These are phyloP conservation scores for Carposina sasakii DNA, from an alignment of 1,140 invertebrate species.

Conservation along the genomic window DNA sequence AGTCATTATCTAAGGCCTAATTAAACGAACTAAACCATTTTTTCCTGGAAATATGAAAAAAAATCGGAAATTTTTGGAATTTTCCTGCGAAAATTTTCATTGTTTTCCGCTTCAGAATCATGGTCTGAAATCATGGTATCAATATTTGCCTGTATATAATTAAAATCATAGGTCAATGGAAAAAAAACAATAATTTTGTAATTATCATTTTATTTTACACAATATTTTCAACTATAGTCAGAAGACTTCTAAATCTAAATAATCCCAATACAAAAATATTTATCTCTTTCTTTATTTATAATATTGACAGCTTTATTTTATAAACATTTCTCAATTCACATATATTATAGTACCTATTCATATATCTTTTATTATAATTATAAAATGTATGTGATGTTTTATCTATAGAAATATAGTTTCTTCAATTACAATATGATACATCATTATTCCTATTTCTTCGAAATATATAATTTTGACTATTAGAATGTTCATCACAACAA, in stretches of 20 bases:
- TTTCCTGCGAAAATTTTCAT: no score
- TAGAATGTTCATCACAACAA: conserved; percentile 50
- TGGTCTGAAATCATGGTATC: no score
- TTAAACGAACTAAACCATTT: no score
- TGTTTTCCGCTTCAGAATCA: no score
- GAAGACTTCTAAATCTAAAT: conserved; percentile 55
- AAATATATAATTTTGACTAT: conserved; percentile 32
- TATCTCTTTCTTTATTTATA: conserved; percentile 48
- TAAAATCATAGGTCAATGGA: no score
- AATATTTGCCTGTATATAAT: no score
- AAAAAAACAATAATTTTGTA: conserved; percentile 29
- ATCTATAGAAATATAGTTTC: conserved; percentile 29
- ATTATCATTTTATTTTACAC: conserved; percentile 54
- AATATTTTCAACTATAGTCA: conserved; percentile 61
- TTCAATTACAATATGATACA: conserved; percentile 20
- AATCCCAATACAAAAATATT: conserved; percentile 71
- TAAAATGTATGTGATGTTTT: conserved; percentile 43
- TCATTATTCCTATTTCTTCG: conserved; percentile 28
- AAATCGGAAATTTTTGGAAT: no score
- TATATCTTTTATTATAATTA: conserved; percentile 11
- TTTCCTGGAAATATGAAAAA: no score
- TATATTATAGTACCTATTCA: conserved; percentile 34
- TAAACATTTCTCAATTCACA: conserved; percentile 44
- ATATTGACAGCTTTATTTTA: conserved; percentile 62
- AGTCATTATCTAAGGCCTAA: no score